Conservation (phyloP, 2,888 invertebrate genomes). For the Microctonus brassicae region DNA sequence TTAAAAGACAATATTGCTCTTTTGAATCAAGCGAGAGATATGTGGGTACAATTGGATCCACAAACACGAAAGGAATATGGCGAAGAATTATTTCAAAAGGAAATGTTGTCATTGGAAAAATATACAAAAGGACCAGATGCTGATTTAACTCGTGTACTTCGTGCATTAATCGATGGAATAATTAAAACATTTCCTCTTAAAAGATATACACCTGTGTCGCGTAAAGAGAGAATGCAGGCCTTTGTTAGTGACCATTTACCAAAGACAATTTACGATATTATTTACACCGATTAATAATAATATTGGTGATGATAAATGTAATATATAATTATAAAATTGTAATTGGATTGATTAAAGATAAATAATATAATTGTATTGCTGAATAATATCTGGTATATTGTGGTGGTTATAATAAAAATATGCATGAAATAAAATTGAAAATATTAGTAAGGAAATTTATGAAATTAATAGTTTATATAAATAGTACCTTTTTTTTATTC, state of each 20-base stretch:
- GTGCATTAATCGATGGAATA: conserved; percentile 82
- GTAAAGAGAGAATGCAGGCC: conserved; percentile 83
- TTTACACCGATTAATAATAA: conserved; percentile 73
- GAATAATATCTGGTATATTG: background rate
- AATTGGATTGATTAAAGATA: background rate
- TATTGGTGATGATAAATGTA: too few relatives aligned
- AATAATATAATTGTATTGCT: background rate
- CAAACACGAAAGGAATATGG: conserved; percentile 84
- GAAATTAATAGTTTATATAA: background rate
- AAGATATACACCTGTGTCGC: conserved; percentile 87
- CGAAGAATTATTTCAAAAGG: conserved; percentile 86
- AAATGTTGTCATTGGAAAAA: conserved; percentile 83
- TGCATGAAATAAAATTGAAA: background rate
- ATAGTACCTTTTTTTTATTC: too few relatives aligned
- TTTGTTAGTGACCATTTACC: conserved; percentile 86
- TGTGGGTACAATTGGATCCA: conserved; percentile 86
- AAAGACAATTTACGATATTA: conserved; percentile 83
- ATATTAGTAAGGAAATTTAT: background rate
- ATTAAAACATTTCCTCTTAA: conserved; percentile 86
- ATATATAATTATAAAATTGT: background rate
- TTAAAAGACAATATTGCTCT: conserved; percentile 76
- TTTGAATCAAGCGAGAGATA: conserved; percentile 81
- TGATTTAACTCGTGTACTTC: conserved; percentile 82
- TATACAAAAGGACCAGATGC: conserved; percentile 82
- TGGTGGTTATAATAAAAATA: background rate